These are phyloP conservation scores for Luidia sarsii DNA, from an alignment of 53 echinoderm and acorn worm genomes.

Conservation along the genomic window DNA sequence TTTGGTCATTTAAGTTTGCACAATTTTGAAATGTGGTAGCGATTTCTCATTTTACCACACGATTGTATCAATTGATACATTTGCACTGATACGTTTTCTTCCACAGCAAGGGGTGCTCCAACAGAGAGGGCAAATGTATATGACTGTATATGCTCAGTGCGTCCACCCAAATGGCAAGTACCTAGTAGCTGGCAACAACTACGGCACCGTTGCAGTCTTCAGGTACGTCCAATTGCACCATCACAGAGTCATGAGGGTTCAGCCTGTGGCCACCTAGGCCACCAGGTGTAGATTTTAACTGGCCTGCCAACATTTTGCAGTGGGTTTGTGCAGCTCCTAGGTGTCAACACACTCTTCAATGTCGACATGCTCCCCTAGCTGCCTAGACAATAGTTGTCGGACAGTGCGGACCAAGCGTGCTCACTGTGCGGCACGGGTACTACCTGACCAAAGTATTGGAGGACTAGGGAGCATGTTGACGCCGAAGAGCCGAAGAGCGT, in stretches of 20 bases:
- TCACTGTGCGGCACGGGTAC: too few relatives aligned
- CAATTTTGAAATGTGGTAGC: neutral
- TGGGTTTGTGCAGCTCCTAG: too few relatives aligned
- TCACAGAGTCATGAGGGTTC: constrained; percentile 72
- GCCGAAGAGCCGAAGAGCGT: too few relatives aligned
- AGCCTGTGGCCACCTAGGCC: too few relatives aligned
- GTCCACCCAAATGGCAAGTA: constrained; percentile 86
- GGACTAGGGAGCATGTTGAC: too few relatives aligned
- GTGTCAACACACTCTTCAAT: too few relatives aligned
- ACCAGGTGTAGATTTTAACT: too few relatives aligned
- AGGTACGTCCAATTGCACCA: constrained; percentile 62
- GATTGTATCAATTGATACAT: neutral
- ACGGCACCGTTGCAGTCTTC: constrained; percentile 82
- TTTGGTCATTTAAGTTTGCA: neutral
- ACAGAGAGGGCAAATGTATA: constrained; percentile 63
- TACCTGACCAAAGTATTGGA: too few relatives aligned
- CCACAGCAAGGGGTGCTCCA: constrained; percentile 70
- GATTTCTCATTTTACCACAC: neutral
- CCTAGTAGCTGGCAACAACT: constrained; percentile 82
- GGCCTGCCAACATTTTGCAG: too few relatives aligned
- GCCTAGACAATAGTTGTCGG: too few relatives aligned
- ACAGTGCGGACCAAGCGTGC: too few relatives aligned
- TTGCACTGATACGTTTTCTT: neutral
- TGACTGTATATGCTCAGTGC: constrained; percentile 90
- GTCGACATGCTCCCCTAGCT: too few relatives aligned